Evolutionary conservation across 2,797 vertebrate species (phyloP), one percentile per base, ranked within the genome.

Genomic region (Manis pentadactyla): DNA sequence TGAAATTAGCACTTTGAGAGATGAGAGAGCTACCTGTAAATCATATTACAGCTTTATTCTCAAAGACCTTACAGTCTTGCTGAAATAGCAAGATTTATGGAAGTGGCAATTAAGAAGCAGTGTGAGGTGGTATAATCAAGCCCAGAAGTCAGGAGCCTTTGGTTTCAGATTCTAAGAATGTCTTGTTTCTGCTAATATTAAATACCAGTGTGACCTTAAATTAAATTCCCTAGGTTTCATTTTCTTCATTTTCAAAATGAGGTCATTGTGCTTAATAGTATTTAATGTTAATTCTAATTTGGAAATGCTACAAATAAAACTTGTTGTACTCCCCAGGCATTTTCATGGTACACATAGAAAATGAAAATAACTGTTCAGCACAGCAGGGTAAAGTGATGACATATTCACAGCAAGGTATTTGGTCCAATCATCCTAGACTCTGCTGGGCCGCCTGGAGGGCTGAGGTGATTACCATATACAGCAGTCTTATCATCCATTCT

Each of bases 171-270:
- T 74, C 37, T 61, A 74, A 83, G 55, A 71, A 75, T 66, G 66
- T 59, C 69, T 53, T 68, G 12, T 68, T 93, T 88, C 37, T 93
- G 29, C 74, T 79, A 46, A 46, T 46, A 74, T 46, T 88, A 81
- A 93, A 85, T 84, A 85, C n/a, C 73, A 85, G 1, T 57, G 29
- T 92, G 46, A 95, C 61, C 61, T 89, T 75, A 88, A 93, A 92
- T 68, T 78, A n/a, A 93, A 84, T 39, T 85, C 18, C 90, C 17
- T 87, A 87, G 59, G 53, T 93, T 88, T 90, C 51, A 61, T 74
- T 95, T 88, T 17, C 66, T 61, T 94, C 73, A 46, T 61, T 95
- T 95, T 93, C 53, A 78, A 61, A 39, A 69, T 90, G 59, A 73
- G 2, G 15, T 66, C 31, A 79, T 96, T 79, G 51, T 87, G 39